phyloP scores from a whole-genome alignment of 1,140 invertebrate genomes.

The Zaprionus nigranus region DNA sequence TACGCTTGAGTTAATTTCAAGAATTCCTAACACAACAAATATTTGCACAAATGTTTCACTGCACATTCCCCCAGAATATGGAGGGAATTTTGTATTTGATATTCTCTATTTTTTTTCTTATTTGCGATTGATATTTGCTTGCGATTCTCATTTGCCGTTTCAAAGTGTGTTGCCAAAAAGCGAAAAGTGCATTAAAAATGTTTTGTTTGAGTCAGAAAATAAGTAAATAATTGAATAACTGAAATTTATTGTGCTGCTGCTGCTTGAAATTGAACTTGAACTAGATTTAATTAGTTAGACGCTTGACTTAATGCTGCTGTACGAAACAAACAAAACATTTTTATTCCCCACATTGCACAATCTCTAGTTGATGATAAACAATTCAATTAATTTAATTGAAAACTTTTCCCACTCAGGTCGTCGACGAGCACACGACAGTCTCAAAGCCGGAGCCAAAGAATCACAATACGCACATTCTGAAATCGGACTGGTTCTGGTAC shows the following conservation, averaged over 20 bases:
- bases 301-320: slow-evolving; percentile 54
- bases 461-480: slow-evolving; percentile 89
- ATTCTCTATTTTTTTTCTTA: slow-evolving; percentile 26
- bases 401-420: slow-evolving; percentile 86
- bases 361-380: slow-evolving; percentile 21
- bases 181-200: slow-evolving; percentile 77
- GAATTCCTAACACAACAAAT: slow-evolving; percentile 66
- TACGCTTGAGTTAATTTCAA: slow-evolving; percentile 17
- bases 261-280: slow-evolving; percentile 35
- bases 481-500: slow-evolving; percentile 98
- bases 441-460: slow-evolving; percentile 87
- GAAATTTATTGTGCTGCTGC: slow-evolving; percentile 77
- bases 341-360: slow-evolving; percentile 44
- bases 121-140: slow-evolving; percentile 37
- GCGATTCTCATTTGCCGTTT: slow-evolving; percentile 64
- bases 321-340: slow-evolving; percentile 62
- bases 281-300: slow-evolving; percentile 56
- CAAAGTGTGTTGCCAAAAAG: slow-evolving; percentile 74
- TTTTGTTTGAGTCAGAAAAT: slow-evolving; percentile 63
- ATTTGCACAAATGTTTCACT: slow-evolving; percentile 78
- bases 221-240: slow-evolving; percentile 26
- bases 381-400: slow-evolving; percentile 11
- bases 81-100: slow-evolving; percentile 46
- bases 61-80: slow-evolving; percentile 9
- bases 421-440: slow-evolving; percentile 91